Conservation (phyloP, 2,113 vertebrate genomes). For the Amblyornis subalaris region DNA sequence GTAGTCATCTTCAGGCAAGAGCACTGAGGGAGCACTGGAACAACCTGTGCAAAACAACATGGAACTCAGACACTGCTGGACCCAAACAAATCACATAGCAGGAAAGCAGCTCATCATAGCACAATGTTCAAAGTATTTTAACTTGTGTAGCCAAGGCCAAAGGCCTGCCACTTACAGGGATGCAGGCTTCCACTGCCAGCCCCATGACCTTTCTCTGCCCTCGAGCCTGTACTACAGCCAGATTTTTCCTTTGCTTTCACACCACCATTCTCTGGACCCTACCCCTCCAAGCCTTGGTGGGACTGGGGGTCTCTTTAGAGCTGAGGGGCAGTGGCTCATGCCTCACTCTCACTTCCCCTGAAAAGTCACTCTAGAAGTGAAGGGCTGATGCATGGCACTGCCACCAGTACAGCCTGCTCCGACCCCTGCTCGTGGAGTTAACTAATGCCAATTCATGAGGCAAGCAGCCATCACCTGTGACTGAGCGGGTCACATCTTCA, state of each 20-base stretch:
- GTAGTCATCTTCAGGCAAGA: neutral
- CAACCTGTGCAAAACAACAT: neutral
- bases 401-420: neutral
- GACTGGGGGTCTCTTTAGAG: neutral
- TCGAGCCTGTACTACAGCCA: neutral
- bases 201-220: neutral
- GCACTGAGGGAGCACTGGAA: neutral
- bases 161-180: neutral
- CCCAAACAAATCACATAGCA: neutral
- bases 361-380: neutral
- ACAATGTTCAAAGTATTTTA: neutral
- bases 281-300: neutral
- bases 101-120: neutral
- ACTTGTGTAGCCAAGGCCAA: neutral
- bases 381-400: neutral
- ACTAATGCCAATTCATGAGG: neutral
- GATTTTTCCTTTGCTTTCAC: neutral
- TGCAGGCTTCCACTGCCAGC: neutral
- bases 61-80: neutral
- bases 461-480: neutral
- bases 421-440: neutral
- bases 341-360: neutral
- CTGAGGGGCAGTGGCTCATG: neutral
- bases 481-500: neutral
- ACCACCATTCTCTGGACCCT: neutral